Evolutionary conservation across 2,888 invertebrate species (phyloP), one percentile per base, ranked within the genome.

Genomic region (Drosophila incognita): DNA sequence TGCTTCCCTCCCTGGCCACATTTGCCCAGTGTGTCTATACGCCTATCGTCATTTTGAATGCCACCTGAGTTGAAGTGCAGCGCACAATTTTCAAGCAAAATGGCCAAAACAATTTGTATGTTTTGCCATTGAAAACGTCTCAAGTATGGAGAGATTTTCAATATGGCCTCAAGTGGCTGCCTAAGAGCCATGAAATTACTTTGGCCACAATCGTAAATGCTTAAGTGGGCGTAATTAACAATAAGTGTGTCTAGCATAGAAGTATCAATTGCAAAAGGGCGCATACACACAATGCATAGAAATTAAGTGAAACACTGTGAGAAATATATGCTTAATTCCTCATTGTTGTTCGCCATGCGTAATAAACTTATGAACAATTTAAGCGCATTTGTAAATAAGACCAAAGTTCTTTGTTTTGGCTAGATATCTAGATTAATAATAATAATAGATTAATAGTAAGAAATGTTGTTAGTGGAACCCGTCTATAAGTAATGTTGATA

Each of bases 1-100:
- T 74, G 60, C 46, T 64, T 62, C 67, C 61, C 46, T 57, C 64
- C 67, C 58, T 29, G 60, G 57, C 67, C 21, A 49, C 51, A 40
- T 64, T 65, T 64, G 60, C 64, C 40, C 66, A 40, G 57, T 36
- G 58, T 58, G 33, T 60, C 65, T 71, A 71, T 81, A 71, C 71
- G 74, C 81, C 29, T 29, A 29, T 7, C 77, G 79, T 71, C 84
- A 83, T 79, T 88, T 46, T 66, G 75, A 88, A 83, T 83, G 76
- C 72, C 76, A 70, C 59, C 72, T 64, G 31, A 48, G 57, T n/a
- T 36, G 36, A 24, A 46, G 24, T 24, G 31, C 42, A 48, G n/a
- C 11, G 15, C 8, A 24, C 31, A 48, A 18, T 42, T 35, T 51
- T 13, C 74, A 68, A 56, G 15, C 15, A 24, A 52, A 49, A 66